Evolutionary conservation across 2,797 vertebrate genomes (phyloP), one percentile per base, ranked within the genome.

Genomic region (Clarias fuscus): DNA sequence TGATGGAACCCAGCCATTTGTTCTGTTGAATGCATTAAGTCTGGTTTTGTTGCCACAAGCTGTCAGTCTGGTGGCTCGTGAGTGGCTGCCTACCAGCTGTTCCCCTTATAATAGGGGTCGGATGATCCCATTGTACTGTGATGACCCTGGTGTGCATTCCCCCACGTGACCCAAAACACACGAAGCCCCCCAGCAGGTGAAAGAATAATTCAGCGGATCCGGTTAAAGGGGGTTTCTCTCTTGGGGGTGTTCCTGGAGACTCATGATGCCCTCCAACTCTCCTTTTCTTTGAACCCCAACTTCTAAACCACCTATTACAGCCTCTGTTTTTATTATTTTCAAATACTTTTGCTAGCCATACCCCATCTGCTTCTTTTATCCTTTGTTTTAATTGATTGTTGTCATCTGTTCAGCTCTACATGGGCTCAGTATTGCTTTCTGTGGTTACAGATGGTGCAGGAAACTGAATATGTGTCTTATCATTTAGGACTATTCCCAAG

Each of bases 1-100:
- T 85, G 78, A 80, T 70, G 6, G 82, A 77, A 83, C 20, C 7
- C 71, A 77, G 30, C 48, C 68, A 80, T 83, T 68, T 83, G 58
- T 67, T 85, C 82, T 84, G 80, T 70, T 90, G 87, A 86, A 89
- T 85, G 58, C 43, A 30, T 86, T 84, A 70, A 72, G 70, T 85
- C 73, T 76, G 73, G 82, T 84, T 92, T 90, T 92, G 90, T 90
- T 86, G 88, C 84, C 75, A 82, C 90, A 90, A 89, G 89, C 91
- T 90, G 91, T 91, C 82, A 24, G 86, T 78, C 86, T 82, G 86
- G 86, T 73, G 77, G 83, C 88, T 87, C 71, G 68, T 17, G 87
- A 90, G 82, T 73, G 86, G 86, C 90, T 89, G 91, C 90, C 88
- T 91, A 90, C 91, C 91, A 92, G 91, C 92, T 93, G 92, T 91